Evolutionary conservation across 2,113 vertebrate species (phyloP).

Genomic region (Arothron firmamentum): DNA sequence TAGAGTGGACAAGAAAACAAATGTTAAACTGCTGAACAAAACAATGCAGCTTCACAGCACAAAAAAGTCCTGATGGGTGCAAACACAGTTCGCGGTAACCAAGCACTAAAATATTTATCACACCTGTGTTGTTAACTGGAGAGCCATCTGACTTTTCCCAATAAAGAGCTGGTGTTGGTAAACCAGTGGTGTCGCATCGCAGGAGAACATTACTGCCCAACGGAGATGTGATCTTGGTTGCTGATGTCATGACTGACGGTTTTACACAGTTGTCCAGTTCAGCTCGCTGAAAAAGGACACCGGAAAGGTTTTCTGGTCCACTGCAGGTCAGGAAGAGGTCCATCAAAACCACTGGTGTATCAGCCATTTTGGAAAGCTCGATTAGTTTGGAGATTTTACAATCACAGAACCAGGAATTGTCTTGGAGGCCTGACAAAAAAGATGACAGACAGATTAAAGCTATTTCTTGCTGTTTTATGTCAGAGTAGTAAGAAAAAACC

Average conservation of each 20-base stretch:
- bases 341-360: conserved; percentile 79
- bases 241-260: conserved; percentile 90
- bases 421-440: conserved; percentile 84
- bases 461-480: neutral
- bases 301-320: conserved; percentile 83
- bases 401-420: conserved; percentile 96
- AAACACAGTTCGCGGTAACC: no score
- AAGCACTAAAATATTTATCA: no score
- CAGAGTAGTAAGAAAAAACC: neutral
- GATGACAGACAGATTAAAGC: neutral
- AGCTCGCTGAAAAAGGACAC: conserved; percentile 85
- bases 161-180: conserved; percentile 84
- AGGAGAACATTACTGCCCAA: conserved; percentile 90
- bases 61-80: no score
- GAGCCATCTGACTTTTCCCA: conserved; percentile 81
- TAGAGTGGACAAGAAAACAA: conserved; percentile 42
- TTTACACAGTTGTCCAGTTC: conserved; percentile 89
- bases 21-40: neutral
- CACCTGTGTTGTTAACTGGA: conserved; percentile 86
- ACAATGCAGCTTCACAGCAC: neutral
- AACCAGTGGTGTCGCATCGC: conserved; percentile 87
- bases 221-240: conserved; percentile 89
- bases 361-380: conserved; percentile 83
- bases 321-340: conserved; percentile 84
- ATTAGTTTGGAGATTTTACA: conserved; percentile 92